Base-by-base conservation (phyloP, 30 jellyfish, hydroid and myxozoan species). In the Morbakka virulenta region DNA sequence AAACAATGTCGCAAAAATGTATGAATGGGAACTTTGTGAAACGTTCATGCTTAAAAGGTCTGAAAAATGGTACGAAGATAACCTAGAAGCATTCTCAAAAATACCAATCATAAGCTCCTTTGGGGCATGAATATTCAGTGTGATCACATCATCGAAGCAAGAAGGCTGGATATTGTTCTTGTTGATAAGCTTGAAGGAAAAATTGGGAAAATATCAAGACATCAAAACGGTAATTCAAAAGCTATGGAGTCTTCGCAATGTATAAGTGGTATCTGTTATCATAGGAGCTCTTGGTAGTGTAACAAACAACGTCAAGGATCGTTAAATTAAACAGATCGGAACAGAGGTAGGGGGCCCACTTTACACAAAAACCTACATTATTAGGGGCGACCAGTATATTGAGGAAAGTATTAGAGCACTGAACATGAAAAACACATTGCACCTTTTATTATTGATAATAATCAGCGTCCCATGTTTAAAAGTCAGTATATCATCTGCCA, bases 361-460 rank as follows among this genome's bases (percentile, higher is more conserved):
- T 67, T 67, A 62, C 71, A 67, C 67, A 67, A 67, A 67, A n/a
- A n/a, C n/a, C n/a, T n/a, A n/a, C n/a, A n/a, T n/a, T n/a, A n/a
- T n/a, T n/a, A n/a, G n/a, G n/a, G n/a, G n/a, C 79, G 33, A 62
- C 79, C 79, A 67, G 79, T 57, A 3, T 67, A 67, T 67, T 24
- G 72, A 67, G 72, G 72, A 67, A 62, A 67, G 71, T 57, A 57
- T 57, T n/a, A 57, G 71, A 24, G 71, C 22, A 57, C 71, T 57
- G 71, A 57, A 26, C 22, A 57, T 11, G 71, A 57, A 11, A 57
- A 26, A 57, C n/a, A n/a, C n/a, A n/a, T n/a, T n/a, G n/a, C n/a
- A n/a, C n/a, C n/a, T n/a, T n/a, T n/a, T n/a, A n/a, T n/a, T n/a
- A n/a, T n/a, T n/a, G n/a, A n/a, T n/a, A n/a, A n/a, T n/a, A n/a